These are phyloP conservation scores for Lottia gigantea DNA, from an alignment of 2,888 invertebrate species.

Conservation along the genomic window DNA sequence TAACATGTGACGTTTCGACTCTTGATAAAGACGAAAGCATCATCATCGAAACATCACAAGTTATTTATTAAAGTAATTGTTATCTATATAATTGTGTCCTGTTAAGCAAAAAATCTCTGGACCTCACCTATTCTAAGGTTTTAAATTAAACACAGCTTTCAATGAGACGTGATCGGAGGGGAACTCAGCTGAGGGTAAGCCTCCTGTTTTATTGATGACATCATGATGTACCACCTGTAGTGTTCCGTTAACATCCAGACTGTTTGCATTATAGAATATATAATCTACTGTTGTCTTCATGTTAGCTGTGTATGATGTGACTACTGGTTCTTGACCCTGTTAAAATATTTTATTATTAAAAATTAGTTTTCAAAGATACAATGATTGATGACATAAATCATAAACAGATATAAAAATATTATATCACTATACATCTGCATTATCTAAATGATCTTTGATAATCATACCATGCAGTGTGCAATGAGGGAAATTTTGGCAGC, in stretches of 20 bases:
- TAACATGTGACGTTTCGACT: no score
- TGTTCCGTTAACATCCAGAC: constrained; percentile 54
- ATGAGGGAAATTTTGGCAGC: no score
- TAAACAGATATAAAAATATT: no score
- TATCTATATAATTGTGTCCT: no score
- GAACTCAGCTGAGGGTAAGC: constrained; percentile 56
- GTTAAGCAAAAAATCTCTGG: not conserved
- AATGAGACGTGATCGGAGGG: constrained; percentile 67
- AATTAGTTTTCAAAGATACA: no score
- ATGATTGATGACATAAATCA: no score
- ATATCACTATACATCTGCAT: no score
- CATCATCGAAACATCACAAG: no score
- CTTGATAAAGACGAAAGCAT: no score
- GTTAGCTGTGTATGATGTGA: constrained; percentile 47
- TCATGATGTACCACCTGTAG: constrained; percentile 42
- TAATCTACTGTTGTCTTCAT: constrained; percentile 58
- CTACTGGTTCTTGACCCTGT: constrained; percentile 59
- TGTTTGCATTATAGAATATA: constrained; percentile 57
- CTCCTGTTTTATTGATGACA: constrained; percentile 43
- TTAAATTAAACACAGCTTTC: constrained; percentile 56
- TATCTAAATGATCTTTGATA: no score
- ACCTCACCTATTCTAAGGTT: constrained; percentile 13
- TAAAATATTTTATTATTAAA: constrained; percentile 12
- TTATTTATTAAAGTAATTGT: no score
- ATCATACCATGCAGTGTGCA: no score